Evolutionary conservation across 2,888 invertebrate genomes (phyloP).

Genomic region (Dasypogon diadema): DNA sequence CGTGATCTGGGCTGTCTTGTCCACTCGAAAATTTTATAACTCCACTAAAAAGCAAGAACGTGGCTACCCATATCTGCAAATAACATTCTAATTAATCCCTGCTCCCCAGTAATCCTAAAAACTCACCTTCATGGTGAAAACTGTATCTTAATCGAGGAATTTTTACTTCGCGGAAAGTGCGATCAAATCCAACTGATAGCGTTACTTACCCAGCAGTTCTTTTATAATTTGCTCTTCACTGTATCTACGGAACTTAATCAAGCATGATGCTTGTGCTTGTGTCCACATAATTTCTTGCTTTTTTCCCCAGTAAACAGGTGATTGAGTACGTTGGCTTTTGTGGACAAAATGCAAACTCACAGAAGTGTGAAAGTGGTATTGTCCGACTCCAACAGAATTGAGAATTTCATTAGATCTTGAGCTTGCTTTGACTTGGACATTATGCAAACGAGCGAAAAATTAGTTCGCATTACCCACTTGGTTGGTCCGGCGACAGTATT

Average conservation of each 20-base stretch:
- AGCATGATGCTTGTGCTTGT: conserved; percentile 25
- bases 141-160: neutral
- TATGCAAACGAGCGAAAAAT: conserved; percentile 29
- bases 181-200: conserved; percentile 19
- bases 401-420: neutral
- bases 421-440: neutral
- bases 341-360: conserved; percentile 13
- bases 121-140: conserved; percentile 27
- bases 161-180: neutral
- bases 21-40: neutral
- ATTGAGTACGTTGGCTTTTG: conserved; percentile 18
- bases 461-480: neutral
- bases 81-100: neutral
- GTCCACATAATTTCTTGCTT: conserved; percentile 14
- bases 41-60: conserved; percentile 12
- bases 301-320: neutral
- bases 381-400: neutral
- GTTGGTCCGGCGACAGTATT: no score
- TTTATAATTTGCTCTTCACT: conserved; percentile 35
- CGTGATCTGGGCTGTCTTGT: neutral
- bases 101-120: neutral
- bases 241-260: conserved; percentile 9
- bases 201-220: conserved; percentile 7
- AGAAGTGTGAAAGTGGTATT: conserved; percentile 23
- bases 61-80: conserved; percentile 20